phyloP scores from a whole-genome alignment of 2,797 vertebrate species.

The Danionella dracula region DNA sequence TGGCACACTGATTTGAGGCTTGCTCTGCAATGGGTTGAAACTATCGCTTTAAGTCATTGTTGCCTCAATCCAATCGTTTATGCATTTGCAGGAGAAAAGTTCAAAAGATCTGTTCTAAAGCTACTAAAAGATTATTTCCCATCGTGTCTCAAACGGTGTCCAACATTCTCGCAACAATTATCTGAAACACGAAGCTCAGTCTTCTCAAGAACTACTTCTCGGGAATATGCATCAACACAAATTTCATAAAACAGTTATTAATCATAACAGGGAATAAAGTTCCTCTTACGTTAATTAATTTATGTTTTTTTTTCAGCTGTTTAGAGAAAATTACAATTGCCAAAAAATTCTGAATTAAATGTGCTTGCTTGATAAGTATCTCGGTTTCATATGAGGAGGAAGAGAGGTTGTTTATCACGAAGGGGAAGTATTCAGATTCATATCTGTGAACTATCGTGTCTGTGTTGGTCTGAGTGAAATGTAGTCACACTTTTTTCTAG shows the following conservation, averaged over 20 bases:
- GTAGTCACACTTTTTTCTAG: no score
- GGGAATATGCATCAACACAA: constrained; percentile 38
- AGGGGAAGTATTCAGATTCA: no score
- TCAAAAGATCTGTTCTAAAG: constrained; percentile 50
- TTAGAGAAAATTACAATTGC: no score
- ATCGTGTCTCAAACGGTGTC: neutral
- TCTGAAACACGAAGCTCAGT: constrained; percentile 21
- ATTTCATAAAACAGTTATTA: constrained; percentile 44
- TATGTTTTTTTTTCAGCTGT: no score
- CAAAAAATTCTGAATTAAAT: no score
- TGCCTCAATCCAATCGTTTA: constrained; percentile 74
- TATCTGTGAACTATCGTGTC: no score
- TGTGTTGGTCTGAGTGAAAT: no score
- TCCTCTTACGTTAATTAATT: no score
- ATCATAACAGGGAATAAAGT: no score
- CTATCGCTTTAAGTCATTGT: constrained; percentile 63
- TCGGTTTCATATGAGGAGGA: no score
- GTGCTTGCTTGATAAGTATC: no score
- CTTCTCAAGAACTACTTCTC: constrained; percentile 24
- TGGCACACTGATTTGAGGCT: neutral
- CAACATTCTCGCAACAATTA: neutral
- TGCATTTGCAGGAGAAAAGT: constrained; percentile 67
- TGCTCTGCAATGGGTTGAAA: constrained; percentile 49
- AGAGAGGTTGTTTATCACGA: no score
- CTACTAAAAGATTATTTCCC: constrained; percentile 51